Evolutionary conservation across 2,797 vertebrate genomes (phyloP), one percentile per base, ranked within the genome.

Genomic region (Onychomys leucogaster): DNA sequence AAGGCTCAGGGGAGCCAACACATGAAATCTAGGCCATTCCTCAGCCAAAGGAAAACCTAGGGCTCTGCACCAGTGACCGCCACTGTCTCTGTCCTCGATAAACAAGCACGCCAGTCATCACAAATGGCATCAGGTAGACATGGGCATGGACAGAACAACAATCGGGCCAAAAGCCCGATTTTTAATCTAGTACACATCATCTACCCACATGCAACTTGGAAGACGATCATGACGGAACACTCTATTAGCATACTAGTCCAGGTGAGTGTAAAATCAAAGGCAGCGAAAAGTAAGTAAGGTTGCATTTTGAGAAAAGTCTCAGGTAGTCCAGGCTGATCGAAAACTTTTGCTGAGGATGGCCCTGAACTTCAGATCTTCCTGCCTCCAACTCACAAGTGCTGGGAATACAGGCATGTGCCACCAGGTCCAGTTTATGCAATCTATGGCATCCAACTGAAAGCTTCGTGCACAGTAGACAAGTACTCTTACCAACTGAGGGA

Each of bases 151-250:
- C 13, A 49, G 27, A 85, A 94, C 0, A 85, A 43, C 29, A 93
- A 37, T 8, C 8, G 91, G 46, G 94, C 71, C 49, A 55, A 63
- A 87, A 89, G 41, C 14, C 78, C 87, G 81, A 77, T 94, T 87
- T 87, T 94, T 67, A 91, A 92, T 21, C 29, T 65, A 84, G n/a
- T 43, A 41, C 29, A 41, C 37, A 73, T n/a, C 76, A 94, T 75
- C 94, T 67, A 71, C 52, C 71, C 80, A 94, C 92, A 97, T 90
- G 94, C 59, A 97, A 90, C 73, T 14, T 85, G 32, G 89, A n/a
- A 37, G 16, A 29, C 16, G 52, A 73, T 23, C 81, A 85, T 55
- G 27, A 76, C 71, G 93, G 63, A 67, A 19, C 49, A 46, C 43
- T 46, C 11, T 94, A 71, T 81, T 55, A 84, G 86, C 52, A 90